These are phyloP conservation scores for Arnoldichthys spilopterus DNA, from an alignment of 2,797 vertebrate species.

Conservation along the genomic window DNA sequence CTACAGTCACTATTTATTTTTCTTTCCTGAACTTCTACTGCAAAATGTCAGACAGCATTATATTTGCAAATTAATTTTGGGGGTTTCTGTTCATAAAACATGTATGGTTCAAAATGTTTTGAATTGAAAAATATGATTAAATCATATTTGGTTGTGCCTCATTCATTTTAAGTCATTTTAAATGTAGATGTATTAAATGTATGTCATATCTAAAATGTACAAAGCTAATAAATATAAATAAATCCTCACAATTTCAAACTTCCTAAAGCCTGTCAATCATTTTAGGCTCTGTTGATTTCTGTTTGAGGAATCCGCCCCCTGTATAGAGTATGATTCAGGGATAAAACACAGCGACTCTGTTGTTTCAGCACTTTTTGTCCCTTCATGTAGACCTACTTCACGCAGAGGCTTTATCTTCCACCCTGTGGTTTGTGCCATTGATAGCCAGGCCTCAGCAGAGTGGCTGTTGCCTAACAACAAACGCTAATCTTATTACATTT, in stretches of 20 bases:
- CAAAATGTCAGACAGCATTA: slow-evolving; percentile 60
- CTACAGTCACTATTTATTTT: slow-evolving; percentile 63
- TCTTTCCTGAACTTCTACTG: slow-evolving; percentile 48
- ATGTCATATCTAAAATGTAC: slow-evolving; percentile 89
- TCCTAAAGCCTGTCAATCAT: slow-evolving; percentile 80
- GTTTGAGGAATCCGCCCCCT: background rate
- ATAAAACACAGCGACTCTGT: background rate
- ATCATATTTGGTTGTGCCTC: slow-evolving; percentile 75
- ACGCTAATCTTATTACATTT: slow-evolving; percentile 41
- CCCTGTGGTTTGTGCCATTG: slow-evolving; percentile 3
- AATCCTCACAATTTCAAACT: slow-evolving; percentile 91
- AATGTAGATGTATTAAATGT: slow-evolving; percentile 83
- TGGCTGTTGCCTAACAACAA: slow-evolving; percentile 28
- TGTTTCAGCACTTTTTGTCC: background rate
- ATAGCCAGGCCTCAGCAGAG: slow-evolving; percentile 10
- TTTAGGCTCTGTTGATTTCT: slow-evolving; percentile 55
- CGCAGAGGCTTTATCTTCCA: slow-evolving; percentile 19
- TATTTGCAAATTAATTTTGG: slow-evolving; percentile 59
- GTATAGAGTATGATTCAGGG: background rate
- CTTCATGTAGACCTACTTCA: background rate
- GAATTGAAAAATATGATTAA: slow-evolving; percentile 71
- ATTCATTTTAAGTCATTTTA: slow-evolving; percentile 79
- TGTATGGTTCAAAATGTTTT: slow-evolving; percentile 67
- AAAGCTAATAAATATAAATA: slow-evolving; percentile 87
- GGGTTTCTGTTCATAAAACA: slow-evolving; percentile 60